Base-by-base conservation (phyloP, 2,113 vertebrate species). In the Leptocoma aspasia region DNA sequence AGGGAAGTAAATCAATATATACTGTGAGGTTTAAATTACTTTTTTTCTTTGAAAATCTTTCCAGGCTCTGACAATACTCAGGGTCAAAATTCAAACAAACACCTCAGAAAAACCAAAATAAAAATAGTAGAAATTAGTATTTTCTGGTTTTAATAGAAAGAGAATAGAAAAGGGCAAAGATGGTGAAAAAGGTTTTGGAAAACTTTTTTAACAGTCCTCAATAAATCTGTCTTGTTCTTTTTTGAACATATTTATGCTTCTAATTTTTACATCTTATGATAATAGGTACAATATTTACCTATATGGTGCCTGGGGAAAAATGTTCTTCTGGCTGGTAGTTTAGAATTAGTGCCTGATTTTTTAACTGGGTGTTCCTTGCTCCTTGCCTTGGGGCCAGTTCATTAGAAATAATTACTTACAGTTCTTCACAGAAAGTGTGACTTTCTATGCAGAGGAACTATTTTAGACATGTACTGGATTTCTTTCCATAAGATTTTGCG, bases 111-210 rank as follows among this genome's bases (percentile, higher is more conserved):
- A 73, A 33, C 12, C 1, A 81, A 30, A 61, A 66, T 8, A 23
- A 56, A 71, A 63, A 19, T 44, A 44, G 2, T 13, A 41, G 37
- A 60, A 28, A 7, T 24, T 23, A 0, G 0, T 41, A 65, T 42
- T 54, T 73, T 49, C 18, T 59, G 1, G 0, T 81, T 73, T 78
- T 65, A 45, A 60, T 26, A 37, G 21, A 44, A 75, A 50, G 8
- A 37, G 3, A 27, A n/a, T 15, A 65, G 18, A 65, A 70, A 90
- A 41, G 3, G 6, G 7, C 7, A 64, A 87, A 54, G 13, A 11
- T 31, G 7, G 9, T 42, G 0, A 23, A 37, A 79, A 77, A 9
- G 1, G 2, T n/a, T 73, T 31, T 54, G 6, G 15, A 6, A 50
- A 68, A 33, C 8, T 53, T 92, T 70, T 30, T 16, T 5, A 64